These are phyloP conservation scores for Lymantria dispar DNA, from an alignment of 2,888 invertebrate genomes.

Conservation along the genomic window DNA sequence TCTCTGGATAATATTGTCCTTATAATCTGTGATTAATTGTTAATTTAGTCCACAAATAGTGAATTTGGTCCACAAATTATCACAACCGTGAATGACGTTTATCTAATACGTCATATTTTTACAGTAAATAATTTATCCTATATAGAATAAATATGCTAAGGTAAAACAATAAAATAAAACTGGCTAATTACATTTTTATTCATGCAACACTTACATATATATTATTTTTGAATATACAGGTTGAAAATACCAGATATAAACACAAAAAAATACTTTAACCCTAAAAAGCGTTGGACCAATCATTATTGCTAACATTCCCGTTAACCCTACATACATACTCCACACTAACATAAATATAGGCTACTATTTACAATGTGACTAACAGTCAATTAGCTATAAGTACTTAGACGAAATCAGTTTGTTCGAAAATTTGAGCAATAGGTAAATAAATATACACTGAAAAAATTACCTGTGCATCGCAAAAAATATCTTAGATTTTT, in stretches of 20 bases:
- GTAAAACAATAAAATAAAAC: too few species aligned
- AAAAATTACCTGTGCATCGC: slow-evolving; percentile 9
- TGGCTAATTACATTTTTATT: not conserved
- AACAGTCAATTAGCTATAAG: slow-evolving; percentile 68
- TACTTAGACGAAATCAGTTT: slow-evolving; percentile 39
- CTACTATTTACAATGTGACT: slow-evolving; percentile 78
- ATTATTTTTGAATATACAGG: not conserved
- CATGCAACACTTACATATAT: not conserved
- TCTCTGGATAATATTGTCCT: too few species aligned
- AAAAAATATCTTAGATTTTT: slow-evolving; percentile 7
- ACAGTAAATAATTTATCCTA: too few species aligned
- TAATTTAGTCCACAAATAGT: too few species aligned
- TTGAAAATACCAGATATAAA: slow-evolving; percentile 19
- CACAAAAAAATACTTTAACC: slow-evolving; percentile 26
- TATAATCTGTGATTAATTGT: too few species aligned
- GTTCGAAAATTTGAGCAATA: slow-evolving; percentile 45
- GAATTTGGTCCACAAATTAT: too few species aligned
- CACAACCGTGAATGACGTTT: too few species aligned
- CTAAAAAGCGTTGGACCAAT: slow-evolving; percentile 69
- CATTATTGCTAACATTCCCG: slow-evolving; percentile 77
- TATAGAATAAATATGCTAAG: too few species aligned
- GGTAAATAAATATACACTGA: slow-evolving; percentile 4
- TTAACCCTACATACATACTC: slow-evolving; percentile 60
- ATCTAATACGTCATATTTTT: too few species aligned
- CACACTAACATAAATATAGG: slow-evolving; percentile 63